These are phyloP conservation scores for Xiphophorus hellerii DNA, from an alignment of 2,113 vertebrate species.

Conservation along the genomic window DNA sequence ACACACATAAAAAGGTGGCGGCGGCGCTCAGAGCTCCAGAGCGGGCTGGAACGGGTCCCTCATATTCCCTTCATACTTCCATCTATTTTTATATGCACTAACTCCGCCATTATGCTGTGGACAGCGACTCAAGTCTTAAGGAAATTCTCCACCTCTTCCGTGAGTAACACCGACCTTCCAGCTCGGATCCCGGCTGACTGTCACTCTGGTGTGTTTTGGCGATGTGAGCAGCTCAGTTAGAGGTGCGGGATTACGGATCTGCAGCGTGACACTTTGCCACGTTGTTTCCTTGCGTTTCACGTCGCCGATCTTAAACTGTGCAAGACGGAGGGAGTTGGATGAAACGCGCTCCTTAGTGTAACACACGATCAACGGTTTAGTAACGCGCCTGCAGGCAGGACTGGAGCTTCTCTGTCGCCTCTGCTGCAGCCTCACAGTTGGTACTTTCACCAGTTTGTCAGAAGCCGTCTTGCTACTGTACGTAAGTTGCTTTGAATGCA, in stretches of 20 bases:
- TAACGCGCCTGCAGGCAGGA: too few relatives aligned
- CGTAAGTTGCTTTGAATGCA: too few relatives aligned
- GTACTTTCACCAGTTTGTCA: too few relatives aligned
- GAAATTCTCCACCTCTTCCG: constrained; percentile 87
- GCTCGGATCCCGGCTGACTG: background rate
- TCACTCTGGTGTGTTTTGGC: too few relatives aligned
- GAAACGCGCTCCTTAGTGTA: background rate
- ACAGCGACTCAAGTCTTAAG: constrained; percentile 80
- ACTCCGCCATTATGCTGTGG: constrained; percentile 84
- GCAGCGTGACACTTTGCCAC: background rate
- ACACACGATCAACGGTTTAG: too few relatives aligned
- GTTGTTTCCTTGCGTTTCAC: background rate
- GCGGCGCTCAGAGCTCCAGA: constrained; percentile 4
- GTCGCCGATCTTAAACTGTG: background rate
- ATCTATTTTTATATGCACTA: background rate
- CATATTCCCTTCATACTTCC: too few relatives aligned
- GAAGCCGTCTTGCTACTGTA: too few relatives aligned
- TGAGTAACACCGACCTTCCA: constrained; percentile 78
- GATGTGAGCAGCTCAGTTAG: background rate
- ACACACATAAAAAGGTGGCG: background rate
- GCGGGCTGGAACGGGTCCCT: constrained; percentile 1
- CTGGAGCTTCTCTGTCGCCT: too few relatives aligned
- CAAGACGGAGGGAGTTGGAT: background rate
- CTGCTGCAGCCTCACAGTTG: too few relatives aligned
- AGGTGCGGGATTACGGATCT: background rate